Base-by-base conservation (phyloP, 2,888 invertebrate species). In the Hipparchia sbordonii region DNA sequence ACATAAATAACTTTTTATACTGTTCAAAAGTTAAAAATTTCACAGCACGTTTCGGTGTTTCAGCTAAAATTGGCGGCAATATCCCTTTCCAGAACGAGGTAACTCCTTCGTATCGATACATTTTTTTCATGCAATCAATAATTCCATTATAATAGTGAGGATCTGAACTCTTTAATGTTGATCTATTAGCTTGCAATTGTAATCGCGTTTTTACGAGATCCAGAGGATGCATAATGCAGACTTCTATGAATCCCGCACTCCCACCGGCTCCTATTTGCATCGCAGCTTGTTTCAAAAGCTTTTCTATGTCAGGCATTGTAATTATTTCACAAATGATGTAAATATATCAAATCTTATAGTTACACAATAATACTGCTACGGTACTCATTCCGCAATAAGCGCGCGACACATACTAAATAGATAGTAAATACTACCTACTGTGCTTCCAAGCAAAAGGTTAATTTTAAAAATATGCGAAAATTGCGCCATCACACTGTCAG, bases 11-110 rank as follows among this genome's bases (percentile, higher is more conserved):
- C 80, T 96, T 95, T 92, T 98, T 98, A 84, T 98, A 98, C 87
- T 98, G 98, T 89, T 98, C 98, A 92, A 98, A 99, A 48, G 97
- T 97, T 82, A 98, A 96, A 90, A 99, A 99, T 95, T 99, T 99
- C 12, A 98, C 97, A 13, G 98, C 98, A 83, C 98, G 90, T 89
- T 99, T 99, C 2, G 99, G 99, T 0, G 98, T 99, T 93, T 99
- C 99, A 8, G 98, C 98, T 75, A 98, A 87, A 80, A 99, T 96
- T 7, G 99, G 99, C 6, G 98, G 99, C 78, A 98, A 80, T 78
- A 99, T 97, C 75, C 99, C 99, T 94, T 98, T 98, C 96, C 98
- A 98, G 88, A 97, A 98, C 9, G 98, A 97, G 67, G 95, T 92
- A 10, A 97, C 77, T 2, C 98, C 98, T 94, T 99, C 99, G 79